These are phyloP conservation scores for Callinectes sapidus DNA, from an alignment of 2,888 invertebrate species.

Conservation along the genomic window DNA sequence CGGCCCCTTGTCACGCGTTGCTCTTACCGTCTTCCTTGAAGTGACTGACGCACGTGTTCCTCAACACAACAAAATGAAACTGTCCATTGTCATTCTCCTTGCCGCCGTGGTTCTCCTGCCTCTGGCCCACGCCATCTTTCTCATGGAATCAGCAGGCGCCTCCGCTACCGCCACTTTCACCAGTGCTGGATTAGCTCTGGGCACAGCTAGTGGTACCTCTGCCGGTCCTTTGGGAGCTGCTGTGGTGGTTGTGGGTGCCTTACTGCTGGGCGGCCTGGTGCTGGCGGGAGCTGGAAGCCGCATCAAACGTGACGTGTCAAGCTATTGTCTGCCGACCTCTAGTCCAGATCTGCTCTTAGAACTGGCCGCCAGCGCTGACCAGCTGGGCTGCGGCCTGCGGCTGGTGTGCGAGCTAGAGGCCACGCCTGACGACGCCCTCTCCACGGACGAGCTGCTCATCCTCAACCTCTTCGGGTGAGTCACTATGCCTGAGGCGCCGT, in stretches of 20 bases:
- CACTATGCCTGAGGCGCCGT: neutral
- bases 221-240: neutral
- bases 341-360: conserved; percentile 51
- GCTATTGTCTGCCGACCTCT: conserved; percentile 40
- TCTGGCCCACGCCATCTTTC: conserved; percentile 32
- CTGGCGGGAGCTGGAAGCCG: conserved; percentile 13
- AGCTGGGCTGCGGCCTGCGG: conserved; percentile 69
- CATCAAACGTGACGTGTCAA: conserved; percentile 33
- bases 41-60: neutral
- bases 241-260: conserved; percentile 47
- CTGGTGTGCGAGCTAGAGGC: conserved; percentile 71
- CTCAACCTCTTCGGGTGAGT: conserved; percentile 70
- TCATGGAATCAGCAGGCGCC: conserved; percentile 36
- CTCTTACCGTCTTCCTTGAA: neutral
- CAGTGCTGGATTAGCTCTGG: neutral
- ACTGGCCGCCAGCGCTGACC: conserved; percentile 62
- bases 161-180: conserved; percentile 34
- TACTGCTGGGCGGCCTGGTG: conserved; percentile 44
- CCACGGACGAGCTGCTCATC: conserved; percentile 66
- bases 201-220: neutral
- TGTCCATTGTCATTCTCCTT: neutral
- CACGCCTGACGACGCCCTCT: conserved; percentile 59
- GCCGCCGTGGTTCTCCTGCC: conserved; percentile 43
- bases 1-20: neutral
- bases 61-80: conserved; percentile 45